Conservation (phyloP, 2,113 vertebrate genomes). For the Shinisaurus crocodilurus region DNA sequence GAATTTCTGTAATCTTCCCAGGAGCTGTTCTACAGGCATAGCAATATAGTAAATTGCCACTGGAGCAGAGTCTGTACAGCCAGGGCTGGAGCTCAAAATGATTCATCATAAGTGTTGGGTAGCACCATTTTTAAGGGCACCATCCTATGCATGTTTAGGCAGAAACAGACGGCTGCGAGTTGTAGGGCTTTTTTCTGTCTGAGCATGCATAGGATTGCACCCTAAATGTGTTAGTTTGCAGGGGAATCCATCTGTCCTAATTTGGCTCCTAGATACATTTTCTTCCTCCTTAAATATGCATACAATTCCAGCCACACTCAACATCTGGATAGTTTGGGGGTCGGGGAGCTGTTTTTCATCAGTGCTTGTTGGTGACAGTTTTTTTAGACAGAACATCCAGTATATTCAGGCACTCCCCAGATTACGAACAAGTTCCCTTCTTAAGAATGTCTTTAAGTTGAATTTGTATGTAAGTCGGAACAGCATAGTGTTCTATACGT, state of each 20-base stretch:
- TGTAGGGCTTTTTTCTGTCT: too few relatives aligned
- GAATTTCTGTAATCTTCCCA: conserved; percentile 19
- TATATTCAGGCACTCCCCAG: too few relatives aligned
- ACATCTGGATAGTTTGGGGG: not conserved
- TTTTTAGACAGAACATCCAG: not conserved
- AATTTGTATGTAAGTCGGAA: too few relatives aligned
- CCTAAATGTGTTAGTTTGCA: not conserved
- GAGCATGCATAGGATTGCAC: too few relatives aligned
- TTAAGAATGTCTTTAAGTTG: too few relatives aligned
- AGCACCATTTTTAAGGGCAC: not conserved
- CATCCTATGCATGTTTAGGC: too few relatives aligned
- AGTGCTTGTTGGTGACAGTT: not conserved
- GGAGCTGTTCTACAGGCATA: not conserved
- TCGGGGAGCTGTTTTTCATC: not conserved
- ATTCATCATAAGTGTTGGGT: not conserved
- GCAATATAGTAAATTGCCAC: not conserved
- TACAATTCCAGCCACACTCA: not conserved
- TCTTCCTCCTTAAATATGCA: not conserved
- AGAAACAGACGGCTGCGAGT: too few relatives aligned
- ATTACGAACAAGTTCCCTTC: too few relatives aligned
- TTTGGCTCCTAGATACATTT: not conserved
- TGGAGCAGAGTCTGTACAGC: not conserved
- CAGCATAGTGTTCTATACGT: too few relatives aligned
- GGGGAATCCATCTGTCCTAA: not conserved
- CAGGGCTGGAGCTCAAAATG: not conserved